Conservation (phyloP, 2,113 vertebrate species). For the Larimichthys polyactis region DNA sequence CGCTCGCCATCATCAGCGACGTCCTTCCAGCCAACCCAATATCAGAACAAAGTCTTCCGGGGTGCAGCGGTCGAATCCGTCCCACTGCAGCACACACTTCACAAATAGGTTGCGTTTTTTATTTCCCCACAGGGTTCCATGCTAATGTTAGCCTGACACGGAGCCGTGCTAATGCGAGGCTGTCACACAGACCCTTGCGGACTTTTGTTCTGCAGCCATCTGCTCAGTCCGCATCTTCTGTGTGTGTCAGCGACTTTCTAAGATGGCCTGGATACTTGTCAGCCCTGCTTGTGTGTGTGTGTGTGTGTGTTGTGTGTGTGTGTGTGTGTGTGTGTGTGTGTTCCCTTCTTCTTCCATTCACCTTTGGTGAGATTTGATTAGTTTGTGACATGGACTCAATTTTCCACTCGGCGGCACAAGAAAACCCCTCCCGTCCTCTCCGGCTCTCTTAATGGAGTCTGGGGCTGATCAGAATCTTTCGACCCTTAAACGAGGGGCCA, state of each 20-base stretch:
- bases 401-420: constrained; percentile 82
- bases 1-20: constrained; percentile 15
- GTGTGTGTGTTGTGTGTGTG: constrained; percentile 10
- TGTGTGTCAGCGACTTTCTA: constrained; percentile 65
- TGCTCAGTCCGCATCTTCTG: constrained; percentile 61
- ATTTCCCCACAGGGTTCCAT: constrained; percentile 46
- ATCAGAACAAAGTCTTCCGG: constrained; percentile 62
- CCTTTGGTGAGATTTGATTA: constrained; percentile 79
- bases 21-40: constrained; percentile 52
- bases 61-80: constrained; percentile 42
- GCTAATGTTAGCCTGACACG: constrained; percentile 51
- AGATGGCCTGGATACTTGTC: constrained; percentile 61
- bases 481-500: constrained; percentile 72
- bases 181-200: constrained; percentile 42
- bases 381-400: constrained; percentile 83
- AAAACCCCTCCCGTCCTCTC: constrained; percentile 62
- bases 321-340: constrained; percentile 1
- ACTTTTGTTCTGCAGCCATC: constrained; percentile 67
- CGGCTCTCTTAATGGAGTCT: constrained; percentile 66
- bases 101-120: constrained; percentile 43
- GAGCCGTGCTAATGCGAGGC: constrained; percentile 49
- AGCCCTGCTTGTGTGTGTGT: constrained; percentile 30
- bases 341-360: constrained; percentile 57
- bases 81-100: constrained; percentile 47
- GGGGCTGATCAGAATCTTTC: constrained; percentile 69